phyloP scores from a whole-genome alignment of 2,888 invertebrate species.

The Hemicrepidius hirtus region DNA sequence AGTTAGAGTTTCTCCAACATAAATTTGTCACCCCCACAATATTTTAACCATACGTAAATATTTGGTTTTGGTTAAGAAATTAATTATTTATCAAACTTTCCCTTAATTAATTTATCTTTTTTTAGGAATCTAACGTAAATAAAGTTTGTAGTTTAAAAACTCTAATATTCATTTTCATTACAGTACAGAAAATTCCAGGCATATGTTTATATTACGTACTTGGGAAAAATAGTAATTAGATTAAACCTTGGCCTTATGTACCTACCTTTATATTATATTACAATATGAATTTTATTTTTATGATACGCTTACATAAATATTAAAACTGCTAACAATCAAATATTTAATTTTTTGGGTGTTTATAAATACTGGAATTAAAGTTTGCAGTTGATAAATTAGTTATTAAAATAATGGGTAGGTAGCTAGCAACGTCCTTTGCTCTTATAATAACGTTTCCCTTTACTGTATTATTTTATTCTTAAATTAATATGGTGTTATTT shows the following conservation, averaged over 20 bases:
- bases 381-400: background rate
- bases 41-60: no score
- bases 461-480: no score
- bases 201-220: slow-evolving; percentile 2
- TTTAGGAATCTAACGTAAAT: no score
- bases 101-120: no score
- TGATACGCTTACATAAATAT: background rate
- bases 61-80: no score
- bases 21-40: no score
- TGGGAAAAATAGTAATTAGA: background rate
- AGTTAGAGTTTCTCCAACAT: no score
- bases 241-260: slow-evolving; percentile 15
- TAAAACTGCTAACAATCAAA: background rate
- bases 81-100: no score
- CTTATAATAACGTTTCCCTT: background rate
- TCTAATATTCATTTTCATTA: no score
- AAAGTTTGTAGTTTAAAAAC: no score
- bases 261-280: background rate
- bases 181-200: no score
- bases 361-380: background rate
- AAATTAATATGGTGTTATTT: no score
- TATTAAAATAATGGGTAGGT: slow-evolving; percentile 2
- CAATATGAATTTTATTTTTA: background rate
- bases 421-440: background rate
- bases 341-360: slow-evolving; percentile 7